Base-by-base conservation (phyloP, 2,113 vertebrate species). In the Gymnarchus niloticus region DNA sequence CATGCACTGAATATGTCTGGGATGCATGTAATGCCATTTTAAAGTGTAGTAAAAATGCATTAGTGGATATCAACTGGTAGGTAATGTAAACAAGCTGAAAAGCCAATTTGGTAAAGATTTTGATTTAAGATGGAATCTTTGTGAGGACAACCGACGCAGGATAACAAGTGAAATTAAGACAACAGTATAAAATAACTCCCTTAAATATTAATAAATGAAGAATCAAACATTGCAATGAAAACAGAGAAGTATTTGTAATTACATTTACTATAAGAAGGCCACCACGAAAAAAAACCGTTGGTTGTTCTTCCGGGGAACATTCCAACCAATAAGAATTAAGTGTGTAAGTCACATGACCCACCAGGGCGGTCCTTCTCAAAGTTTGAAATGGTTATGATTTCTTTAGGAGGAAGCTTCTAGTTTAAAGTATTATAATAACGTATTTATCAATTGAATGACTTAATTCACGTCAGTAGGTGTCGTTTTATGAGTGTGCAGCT, bases 331-430 rank as follows among this genome's bases (percentile, higher is more conserved):
- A 3, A 52, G 1, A 7, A 83, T 0, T 23, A 1, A 14, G 28
- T 6, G 3, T 1, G 61, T 0, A 3, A 2, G 65, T 91, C 93
- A 92, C 88, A 85, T 93, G 92, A 90, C 54, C 86, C 84, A 89
- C 78, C 85, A 82, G 10, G 83, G 77, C 56, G 56, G 84, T 52
- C 28, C 46, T 48, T 88, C 88, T 88, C 89, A 81, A 91, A 92
- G 93, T 95, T 95, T 95, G 91, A 95, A 95, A 92, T 82, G 87
- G 10, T 3, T 85, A 46, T 84, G 23, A 65, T 85, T 25, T 56
- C 51, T 44, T 52, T 25, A 28, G 28, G 59, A 37, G 54, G 44
- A 23, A 17, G 21, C 25, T 17, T 65, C 21, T n/a, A 44, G 48
- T 77, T 49, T n/a, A 17, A 37, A 82, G 54, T 56, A 73, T 54